Conservation (phyloP, 2,113 vertebrate genomes). For the Gymnobelideus leadbeateri region DNA sequence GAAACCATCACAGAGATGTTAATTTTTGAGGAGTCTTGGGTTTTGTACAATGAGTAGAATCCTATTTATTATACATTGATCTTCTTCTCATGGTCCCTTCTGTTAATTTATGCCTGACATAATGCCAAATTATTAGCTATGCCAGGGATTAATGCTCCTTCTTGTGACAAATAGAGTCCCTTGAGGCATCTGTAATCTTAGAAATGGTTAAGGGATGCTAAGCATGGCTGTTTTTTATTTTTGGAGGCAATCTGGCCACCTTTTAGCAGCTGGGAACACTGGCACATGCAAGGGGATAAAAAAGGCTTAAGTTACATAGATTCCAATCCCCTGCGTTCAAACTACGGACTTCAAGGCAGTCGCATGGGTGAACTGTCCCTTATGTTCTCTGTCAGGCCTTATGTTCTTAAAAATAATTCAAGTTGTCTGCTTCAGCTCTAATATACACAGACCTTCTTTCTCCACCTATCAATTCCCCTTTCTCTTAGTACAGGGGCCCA, state of each 20-base stretch:
- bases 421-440: neutral
- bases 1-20: neutral
- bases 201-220: constrained; percentile 61
- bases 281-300: constrained; percentile 61
- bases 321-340: constrained; percentile 71
- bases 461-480: neutral
- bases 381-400: neutral
- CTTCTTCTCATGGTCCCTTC: neutral
- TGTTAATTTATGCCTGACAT: neutral
- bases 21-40: neutral
- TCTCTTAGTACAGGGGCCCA: neutral
- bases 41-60: neutral
- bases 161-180: constrained; percentile 44
- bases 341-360: neutral
- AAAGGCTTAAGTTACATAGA: constrained; percentile 72
- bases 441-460: neutral
- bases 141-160: constrained; percentile 35
- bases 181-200: constrained; percentile 66
- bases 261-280: constrained; percentile 80
- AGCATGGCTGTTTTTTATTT: constrained; percentile 72
- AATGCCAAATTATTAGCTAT: constrained; percentile 4
- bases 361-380: constrained; percentile 36
- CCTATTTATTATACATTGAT: neutral
- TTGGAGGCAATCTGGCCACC: constrained; percentile 71
- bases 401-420: constrained; percentile 16